Base-by-base conservation (phyloP, 2,797 vertebrate species). In the Cossypha caffra region DNA sequence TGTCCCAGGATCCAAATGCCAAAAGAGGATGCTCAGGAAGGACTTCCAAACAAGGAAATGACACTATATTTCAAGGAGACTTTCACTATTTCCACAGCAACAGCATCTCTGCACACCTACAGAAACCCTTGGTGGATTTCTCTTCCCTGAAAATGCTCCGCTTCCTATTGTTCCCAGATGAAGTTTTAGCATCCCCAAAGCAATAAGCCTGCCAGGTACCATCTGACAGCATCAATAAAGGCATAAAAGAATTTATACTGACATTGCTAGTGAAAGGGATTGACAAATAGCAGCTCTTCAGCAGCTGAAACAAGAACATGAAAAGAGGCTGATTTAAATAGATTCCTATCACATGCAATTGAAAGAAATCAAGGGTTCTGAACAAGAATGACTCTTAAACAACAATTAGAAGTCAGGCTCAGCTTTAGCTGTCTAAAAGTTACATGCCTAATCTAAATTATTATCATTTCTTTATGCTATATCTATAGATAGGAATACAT, bases 291-390 rank as follows among this genome's bases (percentile, higher is more conserved):
- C 69, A 95, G 51, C 58, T 88, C 37, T 83, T 42, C 73, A 69
- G 80, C 86, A 89, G 64, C 50, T 71, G 55, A 57, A 88, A 86
- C 43, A 61, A 63, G 54, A 75, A 50, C n/a, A 66, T 31, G 21
- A 68, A 78, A 79, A 80, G 42, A 81, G 33, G 33, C 45, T 94
- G 52, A 96, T 92, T 95, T 97, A 96, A 93, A 88, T 45, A 94
- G 57, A 59, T 90, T 85, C 96, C 83, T 95, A 75, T 43, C 55
- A 40, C 74, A 86, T 23, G 31, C 84, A 92, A 51, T 80, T 92
- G 63, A 74, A 94, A 94, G 63, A 37, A 89, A 87, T 75, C 86
- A 92, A 61, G 31, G 43, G 73, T 31, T 88, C 75, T 63, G 85
- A 93, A 61, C 40, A 83, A 51, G 51, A 77, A 83, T 51, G 29